Evolutionary conservation across 2,113 vertebrate species (phyloP).

Genomic region (Boulengeromyrus knoepffleri): DNA sequence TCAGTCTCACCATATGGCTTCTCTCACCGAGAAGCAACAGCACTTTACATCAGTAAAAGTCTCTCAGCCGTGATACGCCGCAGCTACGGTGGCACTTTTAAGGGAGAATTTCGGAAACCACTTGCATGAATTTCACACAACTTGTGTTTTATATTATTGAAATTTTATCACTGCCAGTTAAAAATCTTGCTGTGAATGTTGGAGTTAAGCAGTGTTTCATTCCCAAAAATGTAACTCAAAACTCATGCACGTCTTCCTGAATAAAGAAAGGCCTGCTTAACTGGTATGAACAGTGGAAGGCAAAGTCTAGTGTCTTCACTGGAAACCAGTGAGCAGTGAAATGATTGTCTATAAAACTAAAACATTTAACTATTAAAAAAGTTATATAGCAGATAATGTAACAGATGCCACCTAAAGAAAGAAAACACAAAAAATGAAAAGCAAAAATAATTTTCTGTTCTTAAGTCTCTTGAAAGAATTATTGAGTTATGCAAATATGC

Average conservation of each 20-base stretch:
- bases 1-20: conserved; percentile 12
- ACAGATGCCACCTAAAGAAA: neutral
- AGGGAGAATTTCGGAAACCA: neutral
- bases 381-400: neutral
- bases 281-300: neutral
- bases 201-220: neutral
- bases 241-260: neutral
- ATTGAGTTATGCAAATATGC: neutral
- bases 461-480: neutral
- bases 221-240: neutral
- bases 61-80: neutral
- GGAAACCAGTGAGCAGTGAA: neutral
- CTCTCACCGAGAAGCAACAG: neutral
- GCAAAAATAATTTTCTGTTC: neutral
- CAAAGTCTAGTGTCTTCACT: neutral
- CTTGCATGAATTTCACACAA: neutral
- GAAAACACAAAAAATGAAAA: neutral
- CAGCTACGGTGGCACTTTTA: neutral
- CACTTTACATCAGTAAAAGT: neutral
- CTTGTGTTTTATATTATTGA: neutral
- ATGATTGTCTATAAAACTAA: neutral
- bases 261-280: neutral
- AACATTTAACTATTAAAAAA: neutral
- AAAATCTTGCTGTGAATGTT: neutral
- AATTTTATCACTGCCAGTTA: neutral